A percentile compares a stretch with the other conserved stretches of the same genome.
phyloP scores from a whole-genome alignment of 2,797 vertebrate genomes.

The Pangasius mekongensis region DNA sequence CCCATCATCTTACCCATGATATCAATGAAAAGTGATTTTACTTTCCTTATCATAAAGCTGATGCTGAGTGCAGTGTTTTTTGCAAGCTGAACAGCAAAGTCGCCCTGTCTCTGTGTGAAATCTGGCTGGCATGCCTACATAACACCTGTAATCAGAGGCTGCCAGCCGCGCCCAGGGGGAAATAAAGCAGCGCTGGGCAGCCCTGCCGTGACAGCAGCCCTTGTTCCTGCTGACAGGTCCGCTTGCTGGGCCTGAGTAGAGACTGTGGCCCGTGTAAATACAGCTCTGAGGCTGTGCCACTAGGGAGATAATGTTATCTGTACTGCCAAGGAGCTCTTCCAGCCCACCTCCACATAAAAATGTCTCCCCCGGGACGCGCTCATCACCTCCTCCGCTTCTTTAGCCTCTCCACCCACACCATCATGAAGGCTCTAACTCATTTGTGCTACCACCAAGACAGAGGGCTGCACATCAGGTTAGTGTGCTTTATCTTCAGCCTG shows the following conservation, averaged over 20 bases:
- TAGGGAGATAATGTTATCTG: constrained; percentile 82
- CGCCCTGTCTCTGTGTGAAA: constrained; percentile 50
- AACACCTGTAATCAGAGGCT: constrained; percentile 76
- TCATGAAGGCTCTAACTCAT: constrained; percentile 46
- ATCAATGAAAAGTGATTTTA: neutral
- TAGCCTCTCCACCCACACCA: constrained; percentile 31
- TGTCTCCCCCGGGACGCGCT: constrained; percentile 37
- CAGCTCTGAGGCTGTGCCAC: constrained; percentile 72
- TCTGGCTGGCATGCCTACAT: constrained; percentile 66
- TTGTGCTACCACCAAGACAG: constrained; percentile 21
- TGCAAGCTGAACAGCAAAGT: constrained; percentile 33
- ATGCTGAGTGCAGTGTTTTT: constrained; percentile 32
- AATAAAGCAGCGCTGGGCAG: constrained; percentile 71
- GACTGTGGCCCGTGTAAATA: constrained; percentile 68
- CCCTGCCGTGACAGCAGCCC: constrained; percentile 69
- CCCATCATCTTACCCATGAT: neutral
- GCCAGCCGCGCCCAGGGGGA: constrained; percentile 69
- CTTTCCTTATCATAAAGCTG: neutral
- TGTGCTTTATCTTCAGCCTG: neutral
- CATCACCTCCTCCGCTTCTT: constrained; percentile 34
- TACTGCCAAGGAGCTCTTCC: constrained; percentile 63
- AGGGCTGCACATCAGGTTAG: constrained; percentile 1
- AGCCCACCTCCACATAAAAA: constrained; percentile 54
- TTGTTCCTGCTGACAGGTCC: constrained; percentile 75
- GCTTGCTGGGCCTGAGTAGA: constrained; percentile 71